Percentiles rank a stretch among this genome's conserved stretches.
Conservation (phyloP, 2,113 vertebrate genomes). For the Colossoma macropomum region DNA sequence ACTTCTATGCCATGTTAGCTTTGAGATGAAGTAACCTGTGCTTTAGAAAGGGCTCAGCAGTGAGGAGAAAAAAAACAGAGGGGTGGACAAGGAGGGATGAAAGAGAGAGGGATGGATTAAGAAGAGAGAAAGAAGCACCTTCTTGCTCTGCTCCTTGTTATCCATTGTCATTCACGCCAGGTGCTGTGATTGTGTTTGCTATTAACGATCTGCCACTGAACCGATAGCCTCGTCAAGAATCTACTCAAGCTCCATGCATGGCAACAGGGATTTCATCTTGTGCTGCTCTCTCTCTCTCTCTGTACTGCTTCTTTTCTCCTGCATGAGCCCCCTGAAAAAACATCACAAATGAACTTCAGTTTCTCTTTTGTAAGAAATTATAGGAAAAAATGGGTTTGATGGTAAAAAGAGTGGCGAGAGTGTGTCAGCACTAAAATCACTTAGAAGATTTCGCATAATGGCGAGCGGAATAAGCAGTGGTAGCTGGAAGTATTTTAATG, state of each 20-base stretch:
- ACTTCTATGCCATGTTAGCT: slow-evolving; percentile 77
- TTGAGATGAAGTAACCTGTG: slow-evolving; percentile 77
- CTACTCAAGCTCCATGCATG: slow-evolving; percentile 68
- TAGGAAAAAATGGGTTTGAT: slow-evolving; percentile 59
- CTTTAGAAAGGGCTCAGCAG: slow-evolving; percentile 64
- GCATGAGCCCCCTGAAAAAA: slow-evolving; percentile 49
- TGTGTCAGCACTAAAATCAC: slow-evolving; percentile 73
- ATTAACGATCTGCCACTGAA: slow-evolving; percentile 74
- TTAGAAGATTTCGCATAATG: slow-evolving; percentile 74
- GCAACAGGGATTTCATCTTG: slow-evolving; percentile 36
- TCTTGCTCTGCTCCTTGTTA: slow-evolving; percentile 78
- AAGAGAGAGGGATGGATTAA: slow-evolving; percentile 45
- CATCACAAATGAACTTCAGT: slow-evolving; percentile 70
- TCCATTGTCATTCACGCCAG: slow-evolving; percentile 77
- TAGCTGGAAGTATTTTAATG: slow-evolving; percentile 79
- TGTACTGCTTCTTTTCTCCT: slow-evolving; percentile 67
- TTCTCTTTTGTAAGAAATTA: slow-evolving; percentile 65
- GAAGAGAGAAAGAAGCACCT: slow-evolving; percentile 53
- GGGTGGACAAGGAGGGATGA: slow-evolving; percentile 57
- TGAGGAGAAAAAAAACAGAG: slow-evolving; percentile 49
- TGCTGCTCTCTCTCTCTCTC: slow-evolving; percentile 43
- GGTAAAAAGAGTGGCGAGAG: slow-evolving; percentile 71
- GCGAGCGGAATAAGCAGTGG: slow-evolving; percentile 68
- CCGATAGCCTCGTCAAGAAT: slow-evolving; percentile 74
- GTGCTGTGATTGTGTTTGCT: slow-evolving; percentile 77